Evolutionary conservation across 2,888 invertebrate genomes (phyloP), one percentile per base, ranked within the genome.

Genomic region (Merodon equestris): DNA sequence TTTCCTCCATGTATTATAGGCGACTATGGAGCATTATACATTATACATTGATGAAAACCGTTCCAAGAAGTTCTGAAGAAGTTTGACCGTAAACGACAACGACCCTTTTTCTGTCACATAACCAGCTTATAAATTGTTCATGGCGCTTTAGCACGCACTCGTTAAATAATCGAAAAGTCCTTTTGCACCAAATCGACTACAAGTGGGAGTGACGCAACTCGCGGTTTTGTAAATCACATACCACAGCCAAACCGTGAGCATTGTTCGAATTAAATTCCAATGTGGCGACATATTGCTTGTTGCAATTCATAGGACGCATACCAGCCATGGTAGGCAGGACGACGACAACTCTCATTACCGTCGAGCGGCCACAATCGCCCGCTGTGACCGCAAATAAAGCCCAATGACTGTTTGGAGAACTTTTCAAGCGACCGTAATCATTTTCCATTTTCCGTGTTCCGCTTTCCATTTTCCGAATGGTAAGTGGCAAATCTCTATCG

Each of bases 341-440:
- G 18, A 38, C 34, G 13, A n/a, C 42, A n/a, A 45, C 27, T 10
- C 40, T 48, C n/a, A 38, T 47, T 19, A 10, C 42, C 27, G 3
- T 57, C 34, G 36, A 34, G 51, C 14, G 27, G 1, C 12, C 47
- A 54, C 47, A 58, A 58, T 40, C 13, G 42, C 18, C 64, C 64
- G 34, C 64, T 47, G 27, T 27, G 9, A 66, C 72, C 72, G 58
- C 72, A 73, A 58, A 73, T 73, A 66, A 66, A 58, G 53, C 53
- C 72, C 34, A 66, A 73, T 53, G 66, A 70, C 60, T 47, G 60
- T 68, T 61, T 27, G 7, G 2, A 45, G 50, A 51, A 44, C 54
- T 53, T 47, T 70, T 34, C 27, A 54, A 53, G 53, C 40, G 38
- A 15, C 72, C 57, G 38, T 70, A 54, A 70, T 70, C 45, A 51